phyloP scores from a whole-genome alignment of 2,888 invertebrate species.

The Pediacus dermestoides region DNA sequence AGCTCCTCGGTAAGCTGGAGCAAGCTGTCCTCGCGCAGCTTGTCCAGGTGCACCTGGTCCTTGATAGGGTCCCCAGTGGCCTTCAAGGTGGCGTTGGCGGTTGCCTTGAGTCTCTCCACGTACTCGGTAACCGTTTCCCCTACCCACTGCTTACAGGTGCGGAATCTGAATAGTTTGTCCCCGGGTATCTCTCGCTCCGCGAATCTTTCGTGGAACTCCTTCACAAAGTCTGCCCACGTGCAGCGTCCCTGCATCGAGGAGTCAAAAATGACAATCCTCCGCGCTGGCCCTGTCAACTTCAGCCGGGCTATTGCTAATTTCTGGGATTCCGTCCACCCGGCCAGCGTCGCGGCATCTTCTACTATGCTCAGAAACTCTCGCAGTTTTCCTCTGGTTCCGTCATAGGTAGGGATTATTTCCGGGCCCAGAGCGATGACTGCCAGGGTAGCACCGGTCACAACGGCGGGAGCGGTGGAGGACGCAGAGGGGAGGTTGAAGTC shows the following conservation, averaged over 20 bases:
- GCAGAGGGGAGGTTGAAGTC: too few species aligned
- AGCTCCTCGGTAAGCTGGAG: not conserved
- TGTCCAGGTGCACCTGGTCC: not conserved
- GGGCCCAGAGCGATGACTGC: not conserved
- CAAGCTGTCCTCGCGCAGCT: slow-evolving; percentile 1
- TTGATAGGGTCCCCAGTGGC: too few species aligned
- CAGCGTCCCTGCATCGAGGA: too few species aligned
- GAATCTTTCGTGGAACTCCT: not conserved
- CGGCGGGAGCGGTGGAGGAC: too few species aligned
- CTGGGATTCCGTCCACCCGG: not conserved
- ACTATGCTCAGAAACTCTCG: not conserved
- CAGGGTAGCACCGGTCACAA: not conserved
- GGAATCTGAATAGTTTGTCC: not conserved
- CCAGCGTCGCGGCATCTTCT: slow-evolving; percentile 1
- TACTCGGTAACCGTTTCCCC: slow-evolving; percentile 1
- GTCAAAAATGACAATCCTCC: not conserved
- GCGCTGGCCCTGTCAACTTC: not conserved
- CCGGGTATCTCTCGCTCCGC: not conserved
- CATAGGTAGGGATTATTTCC: not conserved
- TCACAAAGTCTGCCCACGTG: not conserved
- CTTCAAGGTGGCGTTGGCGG: not conserved
- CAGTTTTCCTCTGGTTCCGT: not conserved
- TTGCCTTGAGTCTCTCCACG: slow-evolving; percentile 1
- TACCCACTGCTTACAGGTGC: not conserved
- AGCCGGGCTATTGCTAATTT: slow-evolving; percentile 1